Evolutionary conservation across 2,113 vertebrate species (phyloP).

Genomic region (Platanista minor): DNA sequence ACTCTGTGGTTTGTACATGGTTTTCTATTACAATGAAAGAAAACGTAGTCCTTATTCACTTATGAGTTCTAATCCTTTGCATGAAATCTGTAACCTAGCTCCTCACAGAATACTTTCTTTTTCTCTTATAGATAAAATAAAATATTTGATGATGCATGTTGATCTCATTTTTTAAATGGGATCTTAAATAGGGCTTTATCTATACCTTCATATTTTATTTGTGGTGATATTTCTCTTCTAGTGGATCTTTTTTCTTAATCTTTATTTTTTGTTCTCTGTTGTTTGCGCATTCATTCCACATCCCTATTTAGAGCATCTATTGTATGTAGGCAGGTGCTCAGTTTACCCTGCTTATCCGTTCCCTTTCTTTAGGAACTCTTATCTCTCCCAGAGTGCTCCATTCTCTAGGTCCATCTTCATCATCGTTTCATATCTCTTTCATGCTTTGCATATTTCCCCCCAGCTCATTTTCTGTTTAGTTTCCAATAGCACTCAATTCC

Average conservation of each 20-base stretch:
- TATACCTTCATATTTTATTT: background rate
- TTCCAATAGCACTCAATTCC: background rate
- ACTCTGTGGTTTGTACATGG: background rate
- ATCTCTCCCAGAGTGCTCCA: background rate
- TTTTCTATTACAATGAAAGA: slow-evolving; percentile 9
- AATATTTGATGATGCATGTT: background rate
- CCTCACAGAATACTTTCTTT: background rate
- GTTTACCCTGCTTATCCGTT: background rate
- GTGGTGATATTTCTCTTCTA: background rate
- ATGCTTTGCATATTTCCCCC: background rate
- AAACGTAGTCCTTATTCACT: background rate
- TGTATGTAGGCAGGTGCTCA: background rate
- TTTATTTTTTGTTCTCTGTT: background rate
- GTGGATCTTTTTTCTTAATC: background rate
- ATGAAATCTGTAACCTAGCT: background rate
- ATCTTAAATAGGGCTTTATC: background rate
- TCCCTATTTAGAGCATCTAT: background rate
- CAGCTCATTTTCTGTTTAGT: background rate
- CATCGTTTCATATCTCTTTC: background rate
- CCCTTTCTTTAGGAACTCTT: background rate
- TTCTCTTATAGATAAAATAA: background rate
- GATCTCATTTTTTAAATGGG: background rate
- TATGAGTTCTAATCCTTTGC: background rate
- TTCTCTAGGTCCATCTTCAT: background rate
- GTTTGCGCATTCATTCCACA: background rate